Percentiles rank a stretch among this genome's conserved stretches.
Conservation (phyloP, 2,888 invertebrate genomes). For the Cyclophora punctaria region DNA sequence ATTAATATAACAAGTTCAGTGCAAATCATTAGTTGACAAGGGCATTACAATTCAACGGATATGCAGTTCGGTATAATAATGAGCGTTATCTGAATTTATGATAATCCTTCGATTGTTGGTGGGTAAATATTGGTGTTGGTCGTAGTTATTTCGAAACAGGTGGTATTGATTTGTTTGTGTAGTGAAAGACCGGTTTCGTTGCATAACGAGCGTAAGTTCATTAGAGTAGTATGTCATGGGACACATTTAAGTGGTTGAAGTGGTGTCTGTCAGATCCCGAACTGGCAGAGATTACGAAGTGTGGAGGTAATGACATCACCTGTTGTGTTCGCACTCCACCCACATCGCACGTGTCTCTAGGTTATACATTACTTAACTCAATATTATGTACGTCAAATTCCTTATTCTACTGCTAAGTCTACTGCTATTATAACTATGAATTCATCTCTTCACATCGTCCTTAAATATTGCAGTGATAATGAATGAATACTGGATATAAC, state of each 20-base stretch:
- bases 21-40: slow-evolving; percentile 34
- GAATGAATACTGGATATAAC: too few species aligned
- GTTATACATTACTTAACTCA: slow-evolving; percentile 17
- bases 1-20: slow-evolving; percentile 21
- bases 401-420: too few species aligned
- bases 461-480: too few species aligned
- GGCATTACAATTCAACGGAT: slow-evolving; percentile 39
- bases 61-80: slow-evolving; percentile 30
- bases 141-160: slow-evolving; percentile 36
- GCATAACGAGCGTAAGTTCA: slow-evolving; percentile 40
- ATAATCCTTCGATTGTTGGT: slow-evolving; percentile 13
- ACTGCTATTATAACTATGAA: too few species aligned
- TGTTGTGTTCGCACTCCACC: slow-evolving; percentile 56
- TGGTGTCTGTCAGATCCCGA: slow-evolving; percentile 22
- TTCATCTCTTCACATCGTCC: too few species aligned
- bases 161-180: slow-evolving; percentile 27
- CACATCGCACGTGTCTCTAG: slow-evolving; percentile 55
- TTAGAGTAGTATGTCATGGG: slow-evolving; percentile 46
- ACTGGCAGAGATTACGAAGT: slow-evolving; percentile 48
- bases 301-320: slow-evolving; percentile 64
- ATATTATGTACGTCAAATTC: too few species aligned
- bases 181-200: slow-evolving; percentile 43
- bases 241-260: slow-evolving; percentile 25
- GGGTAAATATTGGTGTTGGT: slow-evolving; percentile 13
- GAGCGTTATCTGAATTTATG: slow-evolving; percentile 26